phyloP scores from a whole-genome alignment of 2,113 vertebrate genomes.

The Alethe castanea region DNA sequence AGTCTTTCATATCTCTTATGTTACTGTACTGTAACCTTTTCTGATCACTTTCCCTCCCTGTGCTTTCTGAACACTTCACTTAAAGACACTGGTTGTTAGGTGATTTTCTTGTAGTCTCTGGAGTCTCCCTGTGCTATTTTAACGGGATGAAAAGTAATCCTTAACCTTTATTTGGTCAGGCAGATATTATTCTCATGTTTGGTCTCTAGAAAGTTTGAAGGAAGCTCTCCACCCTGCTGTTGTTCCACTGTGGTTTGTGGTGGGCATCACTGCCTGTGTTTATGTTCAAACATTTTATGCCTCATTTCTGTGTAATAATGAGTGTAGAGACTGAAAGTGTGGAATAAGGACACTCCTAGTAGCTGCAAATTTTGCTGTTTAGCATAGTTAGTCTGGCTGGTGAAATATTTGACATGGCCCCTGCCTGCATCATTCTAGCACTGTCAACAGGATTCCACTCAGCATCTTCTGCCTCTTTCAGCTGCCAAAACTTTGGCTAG shows the following conservation, averaged over 20 bases:
- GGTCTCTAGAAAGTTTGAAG: background rate
- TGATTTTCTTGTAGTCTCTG: background rate
- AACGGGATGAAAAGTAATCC: background rate
- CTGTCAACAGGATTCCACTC: background rate
- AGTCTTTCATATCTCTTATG: background rate
- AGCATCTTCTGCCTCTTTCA: background rate
- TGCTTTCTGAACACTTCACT: background rate
- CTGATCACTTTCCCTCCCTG: background rate
- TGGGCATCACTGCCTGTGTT: fast-evolving
- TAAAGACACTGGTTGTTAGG: background rate
- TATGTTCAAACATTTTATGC: background rate
- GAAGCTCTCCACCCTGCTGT: background rate
- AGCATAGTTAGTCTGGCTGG: background rate
- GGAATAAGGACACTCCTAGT: background rate
- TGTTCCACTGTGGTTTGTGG: background rate
- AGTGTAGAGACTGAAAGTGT: background rate
- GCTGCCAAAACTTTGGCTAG: background rate
- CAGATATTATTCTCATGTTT: background rate
- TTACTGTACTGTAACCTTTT: background rate
- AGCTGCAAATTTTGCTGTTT: background rate
- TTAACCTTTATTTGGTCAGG: background rate
- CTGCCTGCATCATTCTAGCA: background rate
- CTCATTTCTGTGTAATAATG: background rate
- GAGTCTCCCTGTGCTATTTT: background rate
- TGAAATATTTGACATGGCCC: fast-evolving